Base-by-base conservation (phyloP, 2,797 vertebrate species). In the Hemitrygon akajei region DNA sequence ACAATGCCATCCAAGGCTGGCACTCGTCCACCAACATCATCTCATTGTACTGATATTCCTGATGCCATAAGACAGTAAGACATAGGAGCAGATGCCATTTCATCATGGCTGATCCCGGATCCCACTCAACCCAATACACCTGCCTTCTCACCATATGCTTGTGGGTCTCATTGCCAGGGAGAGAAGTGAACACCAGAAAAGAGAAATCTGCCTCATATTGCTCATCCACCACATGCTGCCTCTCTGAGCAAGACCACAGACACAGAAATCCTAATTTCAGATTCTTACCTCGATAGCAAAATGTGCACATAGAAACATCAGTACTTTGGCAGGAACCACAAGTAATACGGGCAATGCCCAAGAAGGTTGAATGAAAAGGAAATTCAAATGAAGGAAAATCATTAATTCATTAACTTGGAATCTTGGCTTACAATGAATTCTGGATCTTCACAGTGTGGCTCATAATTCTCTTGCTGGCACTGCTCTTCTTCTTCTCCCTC, bases 391-490 rank as follows among this genome's bases (percentile, higher is more conserved):
- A 9, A 10, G n/a, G 9, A 37, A 89, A 69, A 10, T 20, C 30
- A 89, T 37, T 20, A 66, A 89, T 34, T 66, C 14, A 87, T 5
- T 30, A n/a, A 34, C 69, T 63, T 16, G n/a, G 3, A 93, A 25
- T 73, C 66, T 7, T 34, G 37, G 25, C 93, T 81, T 56, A 93
- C 93, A 27, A 66, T 86, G 81, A 93, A 93, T 37, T 93, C 93
- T 6, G 56, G 93, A 80, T 93, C 93, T 0, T 93, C 93, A 80
- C 93, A 93, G 69, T 93, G 93, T 93, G 56, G 93, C 6, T 82
- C 75, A 79, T 3, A 47, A 30, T 3, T 93, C 40, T 93, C 91
- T 1, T 66, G 73, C n/a, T 66, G 82, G 58, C 58, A 69, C 63
- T 58, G 47, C 20, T 84, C 77, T 58, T 66, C 93, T 82, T 58